Evolutionary conservation across 2,797 vertebrate genomes (phyloP).

Genomic region (Lutjanus argentimaculatus): DNA sequence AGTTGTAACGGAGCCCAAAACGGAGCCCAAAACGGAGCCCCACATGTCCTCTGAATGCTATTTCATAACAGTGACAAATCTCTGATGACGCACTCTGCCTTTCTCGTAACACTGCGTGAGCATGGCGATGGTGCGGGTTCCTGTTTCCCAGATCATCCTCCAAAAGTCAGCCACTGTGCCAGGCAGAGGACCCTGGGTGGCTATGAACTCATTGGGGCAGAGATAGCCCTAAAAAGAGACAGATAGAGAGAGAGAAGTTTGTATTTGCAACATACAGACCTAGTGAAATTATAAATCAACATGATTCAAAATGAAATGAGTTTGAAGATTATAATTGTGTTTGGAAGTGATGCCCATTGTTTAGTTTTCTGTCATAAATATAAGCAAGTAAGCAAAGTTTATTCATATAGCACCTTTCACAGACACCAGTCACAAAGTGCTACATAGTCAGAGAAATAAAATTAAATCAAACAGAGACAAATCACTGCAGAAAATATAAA

Average conservation of each 20-base stretch:
- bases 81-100: slow-evolving; percentile 91
- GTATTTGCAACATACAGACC: neutral
- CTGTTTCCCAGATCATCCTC: slow-evolving; percentile 99
- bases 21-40: slow-evolving; percentile 14
- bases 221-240: slow-evolving; percentile 90
- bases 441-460: too few relatives aligned
- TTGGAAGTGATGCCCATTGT: neutral
- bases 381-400: too few relatives aligned
- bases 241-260: neutral
- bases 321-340: neutral
- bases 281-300: neutral
- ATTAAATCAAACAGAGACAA: too few relatives aligned
- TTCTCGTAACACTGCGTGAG: slow-evolving; percentile 98
- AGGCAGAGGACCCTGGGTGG: slow-evolving; percentile 96
- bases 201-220: slow-evolving; percentile 99
- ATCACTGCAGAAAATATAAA: neutral
- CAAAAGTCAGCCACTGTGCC: slow-evolving; percentile 99
- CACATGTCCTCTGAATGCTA: slow-evolving; percentile 27
- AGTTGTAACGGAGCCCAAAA: slow-evolving; percentile 28
- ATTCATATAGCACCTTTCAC: too few relatives aligned
- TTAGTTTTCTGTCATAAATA: neutral
- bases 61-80: slow-evolving; percentile 38
- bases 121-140: slow-evolving; percentile 96
- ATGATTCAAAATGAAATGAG: neutral
- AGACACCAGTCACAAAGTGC: too few relatives aligned